Evolutionary conservation across 1,140 invertebrate genomes (phyloP).

Genomic region (Drosophila sucinea): DNA sequence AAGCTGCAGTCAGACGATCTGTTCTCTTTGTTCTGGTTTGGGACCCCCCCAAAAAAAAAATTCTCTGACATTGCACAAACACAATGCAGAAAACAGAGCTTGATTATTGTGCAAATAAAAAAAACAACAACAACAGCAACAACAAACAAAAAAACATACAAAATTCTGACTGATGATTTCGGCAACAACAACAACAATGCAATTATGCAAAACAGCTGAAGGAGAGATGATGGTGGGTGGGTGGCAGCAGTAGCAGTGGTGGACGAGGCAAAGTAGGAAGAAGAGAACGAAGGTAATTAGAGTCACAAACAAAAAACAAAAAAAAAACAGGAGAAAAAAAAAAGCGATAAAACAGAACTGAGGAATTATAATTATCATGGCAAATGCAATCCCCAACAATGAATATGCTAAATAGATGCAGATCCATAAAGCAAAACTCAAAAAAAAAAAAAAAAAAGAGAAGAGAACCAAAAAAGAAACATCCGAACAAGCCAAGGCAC

Average conservation of each 20-base stretch:
- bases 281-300: conserved; percentile 4
- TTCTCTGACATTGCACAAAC: conserved; percentile 7
- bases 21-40: conserved; percentile 10
- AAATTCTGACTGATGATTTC: conserved; percentile 12
- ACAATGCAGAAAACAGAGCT: neutral
- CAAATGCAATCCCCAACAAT: conserved; percentile 7
- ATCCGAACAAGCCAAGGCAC: conserved; percentile 1
- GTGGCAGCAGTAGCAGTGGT: too few relatives aligned
- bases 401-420: conserved; percentile 9
- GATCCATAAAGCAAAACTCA: neutral
- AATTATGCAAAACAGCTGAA: conserved; percentile 2
- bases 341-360: conserved; percentile 2
- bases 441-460: neutral
- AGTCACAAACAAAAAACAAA: neutral
- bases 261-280: neutral
- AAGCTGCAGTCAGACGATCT: neutral
- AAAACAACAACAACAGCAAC: neutral
- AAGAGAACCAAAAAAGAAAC: neutral
- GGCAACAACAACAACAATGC: conserved; percentile 10
- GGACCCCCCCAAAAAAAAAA: neutral
- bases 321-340: neutral
- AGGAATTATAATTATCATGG: conserved; percentile 11
- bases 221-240: too few relatives aligned
- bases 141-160: neutral
- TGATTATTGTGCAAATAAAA: conserved; percentile 13